phyloP scores from a whole-genome alignment of 2,113 vertebrate genomes.

The Glaucomys volans region DNA sequence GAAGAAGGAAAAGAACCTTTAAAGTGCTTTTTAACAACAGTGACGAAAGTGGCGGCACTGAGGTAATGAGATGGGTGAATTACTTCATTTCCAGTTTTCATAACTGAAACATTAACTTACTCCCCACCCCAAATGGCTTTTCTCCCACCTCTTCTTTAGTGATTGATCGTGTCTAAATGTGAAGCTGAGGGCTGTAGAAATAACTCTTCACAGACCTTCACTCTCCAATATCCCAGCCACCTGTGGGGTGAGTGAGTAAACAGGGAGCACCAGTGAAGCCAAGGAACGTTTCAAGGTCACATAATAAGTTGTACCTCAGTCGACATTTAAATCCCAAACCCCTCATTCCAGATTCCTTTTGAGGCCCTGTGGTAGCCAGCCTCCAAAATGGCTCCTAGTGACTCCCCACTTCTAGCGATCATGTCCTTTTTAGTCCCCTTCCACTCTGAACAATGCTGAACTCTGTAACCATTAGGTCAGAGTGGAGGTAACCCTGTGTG shows the following conservation, averaged over 20 bases:
- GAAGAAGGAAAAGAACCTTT: constrained; percentile 16
- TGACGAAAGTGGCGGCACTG: not conserved
- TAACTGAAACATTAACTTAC: constrained; percentile 16
- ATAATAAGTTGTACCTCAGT: not conserved
- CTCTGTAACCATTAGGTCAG: not conserved
- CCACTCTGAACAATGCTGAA: not conserved
- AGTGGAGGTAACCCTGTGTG: not conserved
- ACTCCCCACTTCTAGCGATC: not conserved
- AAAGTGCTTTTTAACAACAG: constrained; percentile 56
- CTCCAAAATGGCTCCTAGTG: not conserved
- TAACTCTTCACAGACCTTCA: not conserved
- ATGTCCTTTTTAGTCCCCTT: not conserved
- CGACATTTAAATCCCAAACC: not conserved
- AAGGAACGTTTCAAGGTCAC: not conserved
- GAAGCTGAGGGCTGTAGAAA: constrained; percentile 11
- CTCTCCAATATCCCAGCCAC: not conserved
- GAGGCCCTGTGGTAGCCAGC: not conserved
- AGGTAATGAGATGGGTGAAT: constrained; percentile 26
- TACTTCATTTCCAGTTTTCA: constrained; percentile 22
- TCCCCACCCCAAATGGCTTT: not conserved
- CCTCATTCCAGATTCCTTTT: not conserved
- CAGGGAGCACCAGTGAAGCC: not conserved
- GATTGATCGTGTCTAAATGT: not conserved
- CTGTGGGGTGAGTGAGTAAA: not conserved
- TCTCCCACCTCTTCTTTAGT: not conserved